Conservation (phyloP, 2,797 vertebrate species). For the Takifugu ocellatus region DNA sequence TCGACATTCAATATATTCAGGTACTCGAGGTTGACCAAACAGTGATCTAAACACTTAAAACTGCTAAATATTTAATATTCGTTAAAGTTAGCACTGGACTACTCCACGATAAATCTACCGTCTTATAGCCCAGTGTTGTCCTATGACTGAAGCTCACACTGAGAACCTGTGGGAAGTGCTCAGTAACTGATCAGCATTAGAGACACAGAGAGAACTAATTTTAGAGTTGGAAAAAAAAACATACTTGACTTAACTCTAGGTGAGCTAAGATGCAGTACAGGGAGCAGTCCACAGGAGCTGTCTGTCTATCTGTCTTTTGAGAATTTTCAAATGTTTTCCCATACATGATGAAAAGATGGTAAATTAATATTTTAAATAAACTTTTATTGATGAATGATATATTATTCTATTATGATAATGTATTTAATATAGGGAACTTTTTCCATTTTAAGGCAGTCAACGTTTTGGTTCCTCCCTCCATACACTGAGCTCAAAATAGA, state of each 20-base stretch:
- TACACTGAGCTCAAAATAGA: constrained; percentile 71
- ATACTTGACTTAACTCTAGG: constrained; percentile 69
- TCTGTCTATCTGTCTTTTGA: no score
- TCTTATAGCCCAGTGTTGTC: constrained; percentile 48
- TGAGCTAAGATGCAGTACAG: constrained; percentile 71
- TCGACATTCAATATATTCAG: constrained; percentile 37
- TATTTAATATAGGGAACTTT: no score
- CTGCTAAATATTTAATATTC: constrained; percentile 49
- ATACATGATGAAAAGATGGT: no score
- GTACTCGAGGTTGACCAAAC: constrained; percentile 68
- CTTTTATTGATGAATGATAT: no score
- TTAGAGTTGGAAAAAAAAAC: constrained; percentile 71
- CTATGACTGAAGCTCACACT: constrained; percentile 50
- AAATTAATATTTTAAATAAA: no score
- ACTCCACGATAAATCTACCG: constrained; percentile 36
- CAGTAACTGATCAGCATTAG: constrained; percentile 62
- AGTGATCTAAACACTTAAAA: constrained; percentile 63
- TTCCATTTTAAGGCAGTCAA: constrained; percentile 37
- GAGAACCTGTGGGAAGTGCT: constrained; percentile 58
- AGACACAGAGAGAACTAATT: constrained; percentile 73
- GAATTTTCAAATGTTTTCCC: no score
- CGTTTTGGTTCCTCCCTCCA: constrained; percentile 36
- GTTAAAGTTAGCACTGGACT: constrained; percentile 47
- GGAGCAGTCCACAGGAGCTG: constrained; percentile 35
- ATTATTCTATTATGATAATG: no score